Conservation (phyloP, 2,888 invertebrate genomes). For the Tenodera sinensis region DNA sequence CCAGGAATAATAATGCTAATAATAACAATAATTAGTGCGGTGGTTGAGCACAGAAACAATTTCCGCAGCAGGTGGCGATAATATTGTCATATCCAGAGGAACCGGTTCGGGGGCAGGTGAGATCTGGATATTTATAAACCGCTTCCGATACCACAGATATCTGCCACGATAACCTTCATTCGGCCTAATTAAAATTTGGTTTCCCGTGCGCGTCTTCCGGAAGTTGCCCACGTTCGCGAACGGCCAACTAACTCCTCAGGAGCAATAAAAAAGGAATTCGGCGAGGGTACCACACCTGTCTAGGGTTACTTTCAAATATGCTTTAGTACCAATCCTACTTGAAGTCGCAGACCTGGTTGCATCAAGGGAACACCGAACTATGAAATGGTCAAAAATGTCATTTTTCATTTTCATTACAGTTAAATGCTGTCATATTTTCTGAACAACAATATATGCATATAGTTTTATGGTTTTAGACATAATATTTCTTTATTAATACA, state of each 20-base stretch:
- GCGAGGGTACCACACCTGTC: background rate
- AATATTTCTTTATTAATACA: no score
- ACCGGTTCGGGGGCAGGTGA: background rate
- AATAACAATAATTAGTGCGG: background rate
- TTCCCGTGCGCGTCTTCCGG: background rate
- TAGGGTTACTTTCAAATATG: background rate
- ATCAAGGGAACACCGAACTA: no score
- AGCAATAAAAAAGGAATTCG: no score
- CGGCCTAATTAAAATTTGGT: background rate
- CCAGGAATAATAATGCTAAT: background rate
- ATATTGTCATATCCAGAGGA: background rate
- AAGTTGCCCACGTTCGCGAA: background rate
- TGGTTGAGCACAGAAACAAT: background rate
- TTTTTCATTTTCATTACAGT: no score
- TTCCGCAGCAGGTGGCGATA: background rate
- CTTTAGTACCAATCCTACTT: no score
- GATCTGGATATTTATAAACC: constrained; percentile 3
- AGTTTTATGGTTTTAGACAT: no score
- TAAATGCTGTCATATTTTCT: no score
- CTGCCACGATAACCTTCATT: background rate
- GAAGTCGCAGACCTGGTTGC: no score
- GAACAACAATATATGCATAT: no score
- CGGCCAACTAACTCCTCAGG: background rate
- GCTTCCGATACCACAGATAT: constrained; percentile 9
- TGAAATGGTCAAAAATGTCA: no score